Evolutionary conservation across 2,888 invertebrate genomes (phyloP), one percentile per base, ranked within the genome.

Genomic region (Villa cingulata): DNA sequence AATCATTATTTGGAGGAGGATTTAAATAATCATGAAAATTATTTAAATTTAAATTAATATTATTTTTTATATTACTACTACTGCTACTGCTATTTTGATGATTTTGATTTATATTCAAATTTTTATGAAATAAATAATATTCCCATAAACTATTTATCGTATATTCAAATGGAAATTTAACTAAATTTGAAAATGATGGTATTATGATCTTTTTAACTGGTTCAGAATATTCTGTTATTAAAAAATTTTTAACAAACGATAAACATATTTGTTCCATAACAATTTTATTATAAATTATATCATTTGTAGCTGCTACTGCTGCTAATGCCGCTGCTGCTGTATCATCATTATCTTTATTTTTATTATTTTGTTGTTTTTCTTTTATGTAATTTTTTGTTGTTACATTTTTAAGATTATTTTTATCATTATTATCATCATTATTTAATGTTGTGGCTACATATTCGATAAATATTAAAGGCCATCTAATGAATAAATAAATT

Each of bases 171-270:
- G 78, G 78, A 58, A 78, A 76, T 48, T 66, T 67, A 1, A 60
- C 56, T 41, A 56, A 60, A 2, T 70, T 68, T 2, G 77, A 72
- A 49, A 89, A 63, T 9, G 80, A 79, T 15, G 87, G 86, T 54
- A 89, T 69, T 34, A 87, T 66, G 56, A 76, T 81, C 66, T 77
- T 73, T 54, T 80, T 80, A 15, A 87, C 72, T 2, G 83, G 75
- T 54, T 81, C 78, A 0, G 80, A 77, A 56, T 83, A 76, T 6
- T 75, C 73, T 43, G 77, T 75, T 51, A 78, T 77, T 15, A 88
- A 69, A 58, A 87, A 81, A 51, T 80, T 74, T 41, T 72, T 70
- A 32, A 80, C 75, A 57, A 87, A 82, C 3, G 63, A 64, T 32
- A 59, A 57, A 41, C 62, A 64, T 39, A 47, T 38, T 37, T 43